phyloP scores from a whole-genome alignment of 2,113 vertebrate species.

The Uria lomvia region DNA sequence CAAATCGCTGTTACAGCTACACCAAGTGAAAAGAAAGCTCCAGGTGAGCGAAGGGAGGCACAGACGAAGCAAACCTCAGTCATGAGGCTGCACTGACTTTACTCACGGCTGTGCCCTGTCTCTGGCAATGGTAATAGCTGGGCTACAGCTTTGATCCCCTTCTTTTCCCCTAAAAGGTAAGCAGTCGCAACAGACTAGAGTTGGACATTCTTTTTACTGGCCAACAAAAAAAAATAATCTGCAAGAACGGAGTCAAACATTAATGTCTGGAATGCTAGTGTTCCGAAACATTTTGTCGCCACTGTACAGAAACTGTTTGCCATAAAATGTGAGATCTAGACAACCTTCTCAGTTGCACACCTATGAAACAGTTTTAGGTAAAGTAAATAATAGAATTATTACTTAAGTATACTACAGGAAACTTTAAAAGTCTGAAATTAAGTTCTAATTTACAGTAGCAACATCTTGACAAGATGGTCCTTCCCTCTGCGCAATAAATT shows the following conservation, averaged over 20 bases:
- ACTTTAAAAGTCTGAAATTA: not conserved
- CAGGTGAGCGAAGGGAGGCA: not conserved
- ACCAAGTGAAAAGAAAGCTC: not conserved
- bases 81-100: no score
- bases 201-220: not conserved
- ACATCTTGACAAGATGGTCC: not conserved
- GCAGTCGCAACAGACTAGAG: not conserved
- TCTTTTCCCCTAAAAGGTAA: not conserved
- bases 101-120: not conserved
- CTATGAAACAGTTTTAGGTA: not conserved
- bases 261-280: not conserved
- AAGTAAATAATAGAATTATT: not conserved
- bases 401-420: not conserved
- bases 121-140: not conserved
- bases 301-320: not conserved
- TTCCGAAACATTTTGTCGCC: not conserved
- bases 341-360: not conserved
- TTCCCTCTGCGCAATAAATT: not conserved
- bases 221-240: not conserved
- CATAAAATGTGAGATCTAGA: not conserved
- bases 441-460: not conserved
- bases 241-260: not conserved
- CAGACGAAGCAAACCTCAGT: not conserved
- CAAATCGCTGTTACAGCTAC: not conserved
- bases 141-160: not conserved